phyloP scores from a whole-genome alignment of 2,888 invertebrate genomes.

The Rugalucina vietnamica region DNA sequence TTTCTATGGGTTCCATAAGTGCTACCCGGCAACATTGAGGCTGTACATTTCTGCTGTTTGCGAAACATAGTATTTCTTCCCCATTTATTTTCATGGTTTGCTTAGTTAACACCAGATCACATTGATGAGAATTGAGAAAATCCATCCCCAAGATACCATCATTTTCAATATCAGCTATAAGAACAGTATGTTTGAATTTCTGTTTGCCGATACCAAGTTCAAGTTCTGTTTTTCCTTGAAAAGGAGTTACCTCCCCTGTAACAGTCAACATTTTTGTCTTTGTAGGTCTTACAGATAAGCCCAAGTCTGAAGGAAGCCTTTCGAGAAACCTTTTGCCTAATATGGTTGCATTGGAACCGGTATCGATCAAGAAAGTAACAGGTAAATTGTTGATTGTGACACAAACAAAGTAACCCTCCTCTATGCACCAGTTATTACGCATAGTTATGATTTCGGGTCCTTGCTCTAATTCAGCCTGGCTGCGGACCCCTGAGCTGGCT shows the following conservation, averaged over 20 bases:
- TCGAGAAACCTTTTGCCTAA: conserved; percentile 9
- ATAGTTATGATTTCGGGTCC: neutral
- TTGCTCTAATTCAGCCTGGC: conserved; percentile 28
- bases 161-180: neutral
- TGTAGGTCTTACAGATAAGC: neutral
- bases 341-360: conserved; percentile 34
- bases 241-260: conserved; percentile 40
- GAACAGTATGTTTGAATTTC: conserved; percentile 7
- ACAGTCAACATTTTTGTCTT: conserved; percentile 22
- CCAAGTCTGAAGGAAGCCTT: neutral
- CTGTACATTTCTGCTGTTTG: neutral
- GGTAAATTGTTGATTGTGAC: neutral
- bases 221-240: conserved; percentile 26
- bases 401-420: conserved; percentile 24
- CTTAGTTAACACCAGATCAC: neutral
- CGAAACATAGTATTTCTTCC: neutral
- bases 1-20: neutral
- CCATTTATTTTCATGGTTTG: neutral
- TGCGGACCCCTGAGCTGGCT: conserved; percentile 24
- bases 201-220: conserved; percentile 21
- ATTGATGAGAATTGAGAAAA: neutral
- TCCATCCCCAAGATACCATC: neutral
- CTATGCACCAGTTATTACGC: neutral
- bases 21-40: neutral
- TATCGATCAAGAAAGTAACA: conserved; percentile 32